These are phyloP conservation scores for Ahaetulla prasina DNA, from an alignment of 2,113 vertebrate genomes.

Conservation along the genomic window DNA sequence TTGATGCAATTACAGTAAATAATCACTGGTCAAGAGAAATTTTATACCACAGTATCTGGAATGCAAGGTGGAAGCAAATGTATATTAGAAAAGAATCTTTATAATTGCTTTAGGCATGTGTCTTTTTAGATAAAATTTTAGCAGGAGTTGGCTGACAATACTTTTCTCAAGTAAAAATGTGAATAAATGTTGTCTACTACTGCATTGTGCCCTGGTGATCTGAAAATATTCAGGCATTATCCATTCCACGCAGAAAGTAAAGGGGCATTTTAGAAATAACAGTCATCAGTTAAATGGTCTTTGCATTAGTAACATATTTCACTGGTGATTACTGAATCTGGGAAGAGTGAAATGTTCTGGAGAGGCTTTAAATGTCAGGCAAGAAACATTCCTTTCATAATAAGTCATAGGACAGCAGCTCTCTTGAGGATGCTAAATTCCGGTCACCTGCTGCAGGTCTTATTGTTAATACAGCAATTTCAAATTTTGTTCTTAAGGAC, in stretches of 20 bases:
- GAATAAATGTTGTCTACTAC: fast-evolving
- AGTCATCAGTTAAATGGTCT: background rate
- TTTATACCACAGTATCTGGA: too few species aligned
- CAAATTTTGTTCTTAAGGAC: background rate
- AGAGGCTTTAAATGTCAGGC: conserved; percentile 14
- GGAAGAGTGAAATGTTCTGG: conserved; percentile 5
- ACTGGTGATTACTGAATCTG: background rate
- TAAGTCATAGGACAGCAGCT: background rate
- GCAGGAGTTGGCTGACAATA: too few species aligned
- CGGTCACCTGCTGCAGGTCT: background rate
- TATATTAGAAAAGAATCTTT: background rate
- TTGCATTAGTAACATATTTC: conserved; percentile 1
- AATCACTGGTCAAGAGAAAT: background rate
- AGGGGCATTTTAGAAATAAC: background rate
- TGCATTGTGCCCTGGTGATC: background rate
- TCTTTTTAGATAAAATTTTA: background rate
- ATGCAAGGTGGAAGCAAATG: background rate
- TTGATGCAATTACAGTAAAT: background rate
- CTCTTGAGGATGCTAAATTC: background rate
- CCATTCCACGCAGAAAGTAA: background rate
- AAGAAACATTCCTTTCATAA: conserved; percentile 11
- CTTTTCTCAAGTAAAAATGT: background rate
- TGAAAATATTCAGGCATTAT: background rate
- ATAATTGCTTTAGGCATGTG: background rate
- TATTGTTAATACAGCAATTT: background rate